phyloP scores from a whole-genome alignment of 2,113 vertebrate genomes.

The Caretta caretta region DNA sequence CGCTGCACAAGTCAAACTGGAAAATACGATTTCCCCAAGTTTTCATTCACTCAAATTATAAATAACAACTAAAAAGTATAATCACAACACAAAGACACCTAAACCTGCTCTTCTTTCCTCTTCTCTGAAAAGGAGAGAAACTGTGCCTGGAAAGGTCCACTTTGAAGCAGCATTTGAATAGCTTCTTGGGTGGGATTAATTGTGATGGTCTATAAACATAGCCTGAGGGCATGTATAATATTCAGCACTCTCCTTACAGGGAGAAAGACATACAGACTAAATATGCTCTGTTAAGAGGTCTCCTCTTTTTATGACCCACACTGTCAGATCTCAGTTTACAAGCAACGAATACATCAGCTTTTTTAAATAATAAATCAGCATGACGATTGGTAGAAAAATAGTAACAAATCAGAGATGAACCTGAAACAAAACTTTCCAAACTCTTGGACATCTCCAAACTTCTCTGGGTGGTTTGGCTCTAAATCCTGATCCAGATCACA shows the following conservation, averaged over 20 bases:
- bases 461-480: neutral
- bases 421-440: neutral
- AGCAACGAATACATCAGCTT: conserved; percentile 1
- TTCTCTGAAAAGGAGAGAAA: neutral
- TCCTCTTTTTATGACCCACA: neutral
- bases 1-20: neutral
- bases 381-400: conserved; percentile 10
- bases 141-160: neutral
- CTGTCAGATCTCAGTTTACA: conserved; percentile 36
- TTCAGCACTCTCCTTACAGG: neutral
- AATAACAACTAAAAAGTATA: conserved; percentile 34
- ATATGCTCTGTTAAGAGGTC: neutral
- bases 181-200: neutral
- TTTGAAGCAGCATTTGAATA: neutral
- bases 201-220: conserved; percentile 14
- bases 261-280: neutral
- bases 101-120: neutral
- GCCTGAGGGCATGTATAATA: neutral
- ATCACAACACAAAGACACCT: conserved; percentile 7
- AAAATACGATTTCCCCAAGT: conserved; percentile 23
- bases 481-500: neutral
- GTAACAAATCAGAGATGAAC: neutral
- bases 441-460: neutral
- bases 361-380: conserved; percentile 17
- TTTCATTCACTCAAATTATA: conserved; percentile 9